Evolutionary conservation across 1,140 invertebrate species (phyloP), one percentile per base, ranked within the genome.

Genomic region (Proales similis): DNA sequence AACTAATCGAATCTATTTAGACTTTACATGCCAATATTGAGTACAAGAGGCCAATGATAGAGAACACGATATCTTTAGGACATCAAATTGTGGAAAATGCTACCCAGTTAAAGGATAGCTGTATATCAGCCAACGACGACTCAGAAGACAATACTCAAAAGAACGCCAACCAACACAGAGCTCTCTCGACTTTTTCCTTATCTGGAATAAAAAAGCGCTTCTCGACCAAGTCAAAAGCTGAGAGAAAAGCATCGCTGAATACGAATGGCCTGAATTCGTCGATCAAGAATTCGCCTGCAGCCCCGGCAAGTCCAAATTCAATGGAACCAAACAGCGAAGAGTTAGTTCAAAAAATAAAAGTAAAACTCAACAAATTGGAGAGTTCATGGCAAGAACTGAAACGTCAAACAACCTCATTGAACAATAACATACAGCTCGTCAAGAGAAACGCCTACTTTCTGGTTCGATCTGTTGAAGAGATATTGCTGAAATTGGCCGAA

Each of bases 1-100:
- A 17, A 17, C 17, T 22, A 29, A 17, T 38, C 27, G 22, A 38
- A 26, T 5, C 17, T 36, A 39, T 2, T 9, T 4, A 57, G 51
- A 17, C 45, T 42, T 57, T 57, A 11, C 33, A 26, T 9, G 39
- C 33, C 5, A 57, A 57, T 57, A 20, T 57, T n/a, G 51, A 57
- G 14, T 57, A 30, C 22, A 57, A 57, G 45, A 57, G 45, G 32
- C 32, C 51, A 1, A 17, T 57, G 20, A 39, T 57, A 17, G 51
- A 57, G 32, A 57, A 42, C 26, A 22, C 51, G 9, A n/a, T 57
- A 14, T 22, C 7, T 24, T 17, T 42, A 36, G 14, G 9, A 9
- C 9, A 36, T 14, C 9, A 36, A 36, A 14, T 14, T 36, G 9
- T 36, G 9, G 33, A 36, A 36, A 36, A 36, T 36, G 33, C 14